Percentiles rank a stretch among this genome's conserved stretches.
phyloP scores from a whole-genome alignment of 1,140 invertebrate genomes.

The Cataglyphis hispanica region DNA sequence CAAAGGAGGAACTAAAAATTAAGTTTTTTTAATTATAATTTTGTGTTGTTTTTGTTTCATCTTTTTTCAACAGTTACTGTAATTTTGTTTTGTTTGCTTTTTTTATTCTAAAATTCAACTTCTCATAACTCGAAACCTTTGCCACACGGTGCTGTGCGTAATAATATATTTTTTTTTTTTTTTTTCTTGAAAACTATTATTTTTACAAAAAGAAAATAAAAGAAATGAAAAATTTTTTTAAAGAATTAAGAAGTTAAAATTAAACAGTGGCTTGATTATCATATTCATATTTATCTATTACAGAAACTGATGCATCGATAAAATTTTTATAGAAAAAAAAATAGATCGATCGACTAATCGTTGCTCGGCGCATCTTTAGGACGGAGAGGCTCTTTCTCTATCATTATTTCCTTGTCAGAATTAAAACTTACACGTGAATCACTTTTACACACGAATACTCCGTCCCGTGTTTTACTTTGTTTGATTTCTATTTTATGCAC shows the following conservation, averaged over 20 bases:
- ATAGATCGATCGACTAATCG: conserved; percentile 13
- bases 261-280: neutral
- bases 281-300: neutral
- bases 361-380: conserved; percentile 14
- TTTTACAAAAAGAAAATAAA: too few relatives aligned
- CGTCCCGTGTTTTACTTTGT: conserved; percentile 43
- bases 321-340: conserved; percentile 15
- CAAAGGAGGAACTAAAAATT: too few relatives aligned
- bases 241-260: neutral
- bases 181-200: too few relatives aligned
- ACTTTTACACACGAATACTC: conserved; percentile 40
- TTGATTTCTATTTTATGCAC: conserved; percentile 68
- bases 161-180: too few relatives aligned
- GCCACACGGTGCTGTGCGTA: too few relatives aligned
- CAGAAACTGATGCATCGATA: neutral
- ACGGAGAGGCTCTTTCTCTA: conserved; percentile 29
- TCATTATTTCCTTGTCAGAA: conserved; percentile 35
- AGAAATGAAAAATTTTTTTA: too few relatives aligned
- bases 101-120: too few relatives aligned
- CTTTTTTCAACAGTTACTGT: too few relatives aligned
- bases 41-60: too few relatives aligned
- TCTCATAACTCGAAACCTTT: too few relatives aligned
- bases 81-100: too few relatives aligned
- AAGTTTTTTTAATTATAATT: too few relatives aligned
- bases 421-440: conserved; percentile 24